Percentiles rank a stretch among this genome's conserved stretches.
Conservation (phyloP, 2,797 vertebrate genomes). For the Hapalemur alaotrensis region DNA sequence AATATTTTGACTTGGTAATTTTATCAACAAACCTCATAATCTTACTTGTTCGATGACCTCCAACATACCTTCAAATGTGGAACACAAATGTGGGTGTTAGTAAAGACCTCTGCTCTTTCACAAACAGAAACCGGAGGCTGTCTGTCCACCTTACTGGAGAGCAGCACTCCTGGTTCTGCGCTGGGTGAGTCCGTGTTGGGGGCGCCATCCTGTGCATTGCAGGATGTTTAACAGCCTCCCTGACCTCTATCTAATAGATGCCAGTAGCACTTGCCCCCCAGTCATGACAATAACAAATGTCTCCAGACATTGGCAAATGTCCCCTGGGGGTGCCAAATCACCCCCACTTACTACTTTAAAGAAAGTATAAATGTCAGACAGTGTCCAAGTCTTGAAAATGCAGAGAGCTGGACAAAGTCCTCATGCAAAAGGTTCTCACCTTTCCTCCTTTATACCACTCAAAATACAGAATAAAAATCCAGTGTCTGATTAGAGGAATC, state of each 20-base stretch:
- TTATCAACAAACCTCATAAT: slow-evolving; percentile 98
- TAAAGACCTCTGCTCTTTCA: not conserved
- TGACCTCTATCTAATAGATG: not conserved
- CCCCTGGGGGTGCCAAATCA: not conserved
- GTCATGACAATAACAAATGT: not conserved
- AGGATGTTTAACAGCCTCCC: not conserved
- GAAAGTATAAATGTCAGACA: not conserved
- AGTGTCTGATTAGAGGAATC: not conserved
- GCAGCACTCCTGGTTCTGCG: not conserved
- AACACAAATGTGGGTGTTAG: not conserved
- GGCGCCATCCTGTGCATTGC: not conserved
- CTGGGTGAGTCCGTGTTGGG: not conserved
- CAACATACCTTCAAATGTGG: slow-evolving; percentile 86
- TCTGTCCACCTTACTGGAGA: not conserved
- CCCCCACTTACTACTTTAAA: not conserved
- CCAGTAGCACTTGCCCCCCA: not conserved
- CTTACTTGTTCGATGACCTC: slow-evolving; percentile 94
- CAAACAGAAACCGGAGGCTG: not conserved
- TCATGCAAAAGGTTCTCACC: not conserved
- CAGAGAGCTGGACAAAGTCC: not conserved
- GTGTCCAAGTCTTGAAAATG: not conserved
- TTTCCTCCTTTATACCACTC: not conserved
- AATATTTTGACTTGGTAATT: slow-evolving; percentile 97
- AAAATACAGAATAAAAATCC: not conserved
- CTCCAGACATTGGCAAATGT: not conserved